Evolutionary conservation across 2,113 vertebrate genomes (phyloP).

Genomic region (Eonycteris spelaea): DNA sequence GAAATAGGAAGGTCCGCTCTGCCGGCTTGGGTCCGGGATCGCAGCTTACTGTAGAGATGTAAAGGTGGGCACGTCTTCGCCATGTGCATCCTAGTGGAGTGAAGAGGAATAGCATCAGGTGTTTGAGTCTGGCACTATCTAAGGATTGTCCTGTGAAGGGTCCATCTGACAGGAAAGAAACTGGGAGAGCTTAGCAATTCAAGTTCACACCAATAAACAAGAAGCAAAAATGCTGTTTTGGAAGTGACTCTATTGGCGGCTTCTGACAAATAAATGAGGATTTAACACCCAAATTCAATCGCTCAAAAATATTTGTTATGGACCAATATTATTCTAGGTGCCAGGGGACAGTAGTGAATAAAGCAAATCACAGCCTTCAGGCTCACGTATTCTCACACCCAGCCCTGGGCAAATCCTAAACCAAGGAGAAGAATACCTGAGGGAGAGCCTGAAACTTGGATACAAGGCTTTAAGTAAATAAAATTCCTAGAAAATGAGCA

Average conservation of each 20-base stretch:
- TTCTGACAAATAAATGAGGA: not conserved
- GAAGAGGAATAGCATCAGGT: not conserved
- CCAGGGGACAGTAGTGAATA: not conserved
- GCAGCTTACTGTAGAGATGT: not conserved
- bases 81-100: not conserved
- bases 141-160: not conserved
- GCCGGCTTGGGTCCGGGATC: not conserved
- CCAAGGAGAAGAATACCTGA: not conserved
- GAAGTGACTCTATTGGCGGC: not conserved
- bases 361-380: not conserved
- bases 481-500: not conserved
- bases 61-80: not conserved
- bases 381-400: rapidly evolving
- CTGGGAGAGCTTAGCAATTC: not conserved
- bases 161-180: not conserved
- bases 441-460: not conserved
- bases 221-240: not conserved
- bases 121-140: not conserved
- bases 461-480: not conserved
- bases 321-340: not conserved
- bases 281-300: not conserved
- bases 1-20: not conserved
- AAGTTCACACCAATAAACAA: not conserved
- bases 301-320: not conserved
- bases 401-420: no score